Base-by-base conservation (phyloP, 2,888 invertebrate genomes). In the Acrocyrtus sp. region DNA sequence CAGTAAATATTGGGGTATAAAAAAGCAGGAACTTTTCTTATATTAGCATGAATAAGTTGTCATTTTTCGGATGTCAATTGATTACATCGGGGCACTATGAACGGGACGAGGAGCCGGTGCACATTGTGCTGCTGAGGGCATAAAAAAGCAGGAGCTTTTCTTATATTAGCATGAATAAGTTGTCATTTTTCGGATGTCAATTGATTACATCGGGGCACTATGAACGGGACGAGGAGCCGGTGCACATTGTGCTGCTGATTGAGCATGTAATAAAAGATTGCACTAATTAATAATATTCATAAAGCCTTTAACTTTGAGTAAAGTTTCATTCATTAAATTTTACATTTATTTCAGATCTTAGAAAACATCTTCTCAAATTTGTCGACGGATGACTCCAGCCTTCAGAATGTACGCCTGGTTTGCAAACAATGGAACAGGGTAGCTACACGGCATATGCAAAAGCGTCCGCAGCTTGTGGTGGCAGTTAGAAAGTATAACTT, bases 231-330 rank as follows among this genome's bases (percentile, higher is more conserved):
- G 51, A 56, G 10, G 61, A 69, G 1, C 6, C 39, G 6, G 69
- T 69, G 2, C 26, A 69, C 19, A 53, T 47, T 0, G 61, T 61
- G 12, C 26, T 69, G 15, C 27, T 54, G 10, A 69, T 69, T 22
- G 69, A 69, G 19, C 69, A 69, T 48, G 69, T 69, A 62, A 45
- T 54, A n/a, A n/a, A n/a, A n/a, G n/a, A n/a, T n/a, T n/a, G n/a
- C n/a, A n/a, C n/a, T n/a, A n/a, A n/a, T n/a, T n/a, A n/a, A n/a
- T n/a, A n/a, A n/a, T n/a, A n/a, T n/a, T n/a, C n/a, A n/a, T n/a
- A n/a, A n/a, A n/a, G n/a, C n/a, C n/a, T n/a, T n/a, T n/a, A n/a
- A n/a, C n/a, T n/a, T n/a, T n/a, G n/a, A n/a, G n/a, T n/a, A 47
- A 47, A 5, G 47, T 17, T 10, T n/a, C n/a, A 47, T 10, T 12